phyloP scores from a whole-genome alignment of 1,140 invertebrate species.

The Zeugodacus cucurbitae region DNA sequence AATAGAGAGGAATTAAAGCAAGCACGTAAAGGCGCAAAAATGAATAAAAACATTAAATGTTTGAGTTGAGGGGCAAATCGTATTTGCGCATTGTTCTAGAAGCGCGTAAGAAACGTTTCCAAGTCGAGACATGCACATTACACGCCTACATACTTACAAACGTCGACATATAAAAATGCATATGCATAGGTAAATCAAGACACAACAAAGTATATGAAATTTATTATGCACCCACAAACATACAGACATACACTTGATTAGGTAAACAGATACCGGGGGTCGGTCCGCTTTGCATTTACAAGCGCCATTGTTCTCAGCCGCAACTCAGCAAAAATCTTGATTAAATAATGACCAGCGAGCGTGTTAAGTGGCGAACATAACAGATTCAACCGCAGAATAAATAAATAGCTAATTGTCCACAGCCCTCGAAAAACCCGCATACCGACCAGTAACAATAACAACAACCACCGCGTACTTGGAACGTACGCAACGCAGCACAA shows the following conservation, averaged over 20 bases:
- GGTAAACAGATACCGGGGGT: neutral
- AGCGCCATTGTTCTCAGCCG: neutral
- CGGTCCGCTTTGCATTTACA: neutral
- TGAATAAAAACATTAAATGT: neutral
- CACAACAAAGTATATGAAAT: neutral
- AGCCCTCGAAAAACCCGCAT: neutral
- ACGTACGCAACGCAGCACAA: neutral
- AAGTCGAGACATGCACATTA: neutral
- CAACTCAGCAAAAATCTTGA: neutral
- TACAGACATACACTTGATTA: neutral
- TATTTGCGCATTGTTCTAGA: neutral
- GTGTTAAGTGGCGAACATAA: neutral
- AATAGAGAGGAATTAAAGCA: slow-evolving; percentile 24
- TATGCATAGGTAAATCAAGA: neutral
- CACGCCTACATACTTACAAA: neutral
- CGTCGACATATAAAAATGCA: neutral
- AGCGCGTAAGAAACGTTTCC: neutral
- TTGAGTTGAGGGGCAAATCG: neutral
- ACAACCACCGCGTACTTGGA: neutral
- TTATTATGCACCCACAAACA: neutral
- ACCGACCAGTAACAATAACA: neutral
- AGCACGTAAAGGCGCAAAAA: neutral
- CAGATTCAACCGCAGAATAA: slow-evolving; percentile 28
- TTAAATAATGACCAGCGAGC: neutral
- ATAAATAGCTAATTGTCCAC: neutral